Evolutionary conservation across 2,888 invertebrate genomes (phyloP).

Genomic region (Conomelus anceps): DNA sequence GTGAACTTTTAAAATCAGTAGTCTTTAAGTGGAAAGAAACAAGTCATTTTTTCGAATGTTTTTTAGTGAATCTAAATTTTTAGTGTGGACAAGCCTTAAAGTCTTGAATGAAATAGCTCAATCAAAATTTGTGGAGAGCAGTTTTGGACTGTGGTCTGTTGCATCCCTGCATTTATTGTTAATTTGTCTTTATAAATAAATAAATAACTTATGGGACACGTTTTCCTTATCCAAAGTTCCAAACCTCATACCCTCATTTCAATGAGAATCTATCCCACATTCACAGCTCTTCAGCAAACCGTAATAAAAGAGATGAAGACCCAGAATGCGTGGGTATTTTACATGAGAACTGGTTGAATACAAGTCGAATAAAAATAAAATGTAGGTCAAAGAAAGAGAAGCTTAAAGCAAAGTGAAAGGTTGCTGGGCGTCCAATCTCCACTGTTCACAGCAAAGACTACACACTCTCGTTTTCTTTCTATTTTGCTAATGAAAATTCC

Average conservation of each 20-base stretch:
- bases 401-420: background rate
- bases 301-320: background rate
- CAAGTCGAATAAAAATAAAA: background rate
- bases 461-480: background rate
- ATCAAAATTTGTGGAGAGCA: too few relatives aligned
- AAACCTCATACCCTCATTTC: background rate
- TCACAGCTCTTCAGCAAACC: background rate
- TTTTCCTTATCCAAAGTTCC: background rate
- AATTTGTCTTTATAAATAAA: too few relatives aligned
- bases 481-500: background rate
- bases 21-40: too few relatives aligned
- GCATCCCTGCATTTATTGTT: too few relatives aligned
- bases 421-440: background rate
- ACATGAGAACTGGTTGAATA: background rate
- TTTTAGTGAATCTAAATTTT: too few relatives aligned
- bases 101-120: too few relatives aligned
- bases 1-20: too few relatives aligned
- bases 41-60: too few relatives aligned
- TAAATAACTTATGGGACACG: too few relatives aligned
- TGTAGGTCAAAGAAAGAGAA: background rate
- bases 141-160: too few relatives aligned
- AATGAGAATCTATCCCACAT: background rate
- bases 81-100: too few relatives aligned
- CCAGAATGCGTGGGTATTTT: background rate
- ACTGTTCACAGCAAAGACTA: too few relatives aligned